Conservation (phyloP, 1,140 invertebrate genomes). For the Stegodyphus dumicola region DNA sequence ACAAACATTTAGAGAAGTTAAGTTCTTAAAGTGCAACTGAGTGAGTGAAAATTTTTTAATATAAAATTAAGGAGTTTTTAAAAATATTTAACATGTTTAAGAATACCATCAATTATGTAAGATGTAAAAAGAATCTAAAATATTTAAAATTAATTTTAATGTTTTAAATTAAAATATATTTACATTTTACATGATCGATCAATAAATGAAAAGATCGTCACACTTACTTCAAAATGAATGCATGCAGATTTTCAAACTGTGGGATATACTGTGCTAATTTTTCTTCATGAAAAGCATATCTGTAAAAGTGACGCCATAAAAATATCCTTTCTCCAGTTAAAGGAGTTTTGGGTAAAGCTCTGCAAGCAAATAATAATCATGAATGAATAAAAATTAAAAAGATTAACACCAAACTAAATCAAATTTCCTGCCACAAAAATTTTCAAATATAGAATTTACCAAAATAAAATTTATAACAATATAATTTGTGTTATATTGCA, state of each 20-base stretch:
- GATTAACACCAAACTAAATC: neutral
- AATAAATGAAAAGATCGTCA: neutral
- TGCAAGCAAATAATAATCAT: neutral
- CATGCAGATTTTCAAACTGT: conserved; percentile 4
- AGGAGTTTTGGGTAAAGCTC: conserved; percentile 13
- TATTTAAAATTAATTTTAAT: neutral
- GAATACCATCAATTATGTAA: neutral
- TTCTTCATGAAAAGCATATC: neutral
- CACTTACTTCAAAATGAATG: conserved; percentile 46
- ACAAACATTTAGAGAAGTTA: too few species aligned
- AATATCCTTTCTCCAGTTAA: conserved; percentile 27
- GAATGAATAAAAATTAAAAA: neutral
- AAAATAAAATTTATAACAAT: neutral
- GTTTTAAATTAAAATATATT: neutral
- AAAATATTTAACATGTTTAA: neutral
- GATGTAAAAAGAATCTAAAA: neutral
- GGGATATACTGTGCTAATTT: conserved; percentile 27
- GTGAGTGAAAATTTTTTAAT: neutral
- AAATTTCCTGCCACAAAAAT: too few species aligned
- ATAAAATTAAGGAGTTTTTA: neutral
- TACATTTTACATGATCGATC: neutral
- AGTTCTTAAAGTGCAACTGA: too few species aligned
- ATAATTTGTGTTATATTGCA: neutral
- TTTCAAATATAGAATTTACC: neutral
- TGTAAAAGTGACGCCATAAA: conserved; percentile 41